Base-by-base conservation (phyloP, 2,113 vertebrate species). In the Oostethus manadensis region DNA sequence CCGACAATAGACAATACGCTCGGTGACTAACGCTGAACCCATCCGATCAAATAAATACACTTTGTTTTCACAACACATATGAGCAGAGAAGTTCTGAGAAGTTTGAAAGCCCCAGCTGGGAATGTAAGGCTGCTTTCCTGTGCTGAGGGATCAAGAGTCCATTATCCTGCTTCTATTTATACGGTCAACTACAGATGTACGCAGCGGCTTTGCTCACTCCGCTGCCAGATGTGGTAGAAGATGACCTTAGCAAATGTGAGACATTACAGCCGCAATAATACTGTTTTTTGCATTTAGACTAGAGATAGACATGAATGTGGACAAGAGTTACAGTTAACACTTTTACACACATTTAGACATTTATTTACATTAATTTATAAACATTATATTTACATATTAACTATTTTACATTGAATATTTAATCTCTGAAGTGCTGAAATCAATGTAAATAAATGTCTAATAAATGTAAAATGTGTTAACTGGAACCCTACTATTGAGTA, bases 161-260 rank as follows among this genome's bases (percentile, higher is more conserved):
- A 54, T 56, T 45, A 54, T 53, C 16, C 56, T 18, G 4, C 22
- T 68, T 64, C 50, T 62, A 64, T 70, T 70, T 65, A 50, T 59
- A 62, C 8, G 18, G 58, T 11, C 10, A 48, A 53, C n/a, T 62
- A 14, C 10, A 50, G 42, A 56, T 51, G 44, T 49, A 33, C 29
- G 29, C 7, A 33, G 29, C 29, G 8, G 33, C 15, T 21, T 54
- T 14, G 48, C n/a, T 47, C 26, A 18, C n/a, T 45, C 21, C 2
- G 26, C 3, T 20, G 40, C 14, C 40, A 40, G 51, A 54, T 38
- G 33, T 54, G 10, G 29, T 6, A 13, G 38, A 54, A 13, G 9
- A 20, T 20, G 16, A 26, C 14, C 16, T 21, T 3, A 9, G 8
- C 40, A 44, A 17, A 62, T 44, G 4, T 16, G 45, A 42, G 11